Evolutionary conservation across 2,113 vertebrate species (phyloP), one percentile per base, ranked within the genome.

Genomic region (Elaphurus davidianus): DNA sequence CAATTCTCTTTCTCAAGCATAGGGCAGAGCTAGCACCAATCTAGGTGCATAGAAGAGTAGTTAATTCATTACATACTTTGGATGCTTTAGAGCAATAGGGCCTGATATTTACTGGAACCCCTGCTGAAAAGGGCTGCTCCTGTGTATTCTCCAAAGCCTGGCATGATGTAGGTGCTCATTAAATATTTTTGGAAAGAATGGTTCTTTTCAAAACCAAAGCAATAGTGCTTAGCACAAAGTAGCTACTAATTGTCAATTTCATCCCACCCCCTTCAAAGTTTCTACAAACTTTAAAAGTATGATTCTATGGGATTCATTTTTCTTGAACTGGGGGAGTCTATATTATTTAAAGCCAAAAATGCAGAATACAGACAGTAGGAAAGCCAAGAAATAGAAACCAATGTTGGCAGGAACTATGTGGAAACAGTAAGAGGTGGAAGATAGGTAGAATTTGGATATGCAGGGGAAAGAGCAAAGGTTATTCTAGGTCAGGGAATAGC

Each of bases 131-230:
- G 45, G 55, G 36, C 27, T 76, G 54, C 4, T 79, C 36, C 55
- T 43, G 16, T 59, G 25, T 71, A 90, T 57, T 57, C 15, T 55
- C 16, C 12, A 96, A 59, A 88, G 25, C 0, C 55, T 93, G 17
- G 74, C 74, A 96, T 10, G 55, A 67, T 95, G 43, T 5, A 96
- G 86, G 59, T 84, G 28, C 6, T 93, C 36, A 90, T 59, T 82
- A 96, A 97, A 71, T 79, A 93, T 50, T 96, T 94, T 55, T 93
- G 33, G 60, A 87, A 92, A 84, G 50, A 94, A 84, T 50, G 11
- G 79, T 23, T 74, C 71, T 79, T 87, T 90, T 87, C 8, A 84
- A 97, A 97, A 96, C n/a, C 60, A 96, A 95, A 95, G 27, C 7
- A 90, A 90, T 3, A 96, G 21, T 67, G 54, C 47, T 88, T 82